These are phyloP conservation scores for Archegozetes longisetosus DNA, from an alignment of 1,140 invertebrate species.

Conservation along the genomic window DNA sequence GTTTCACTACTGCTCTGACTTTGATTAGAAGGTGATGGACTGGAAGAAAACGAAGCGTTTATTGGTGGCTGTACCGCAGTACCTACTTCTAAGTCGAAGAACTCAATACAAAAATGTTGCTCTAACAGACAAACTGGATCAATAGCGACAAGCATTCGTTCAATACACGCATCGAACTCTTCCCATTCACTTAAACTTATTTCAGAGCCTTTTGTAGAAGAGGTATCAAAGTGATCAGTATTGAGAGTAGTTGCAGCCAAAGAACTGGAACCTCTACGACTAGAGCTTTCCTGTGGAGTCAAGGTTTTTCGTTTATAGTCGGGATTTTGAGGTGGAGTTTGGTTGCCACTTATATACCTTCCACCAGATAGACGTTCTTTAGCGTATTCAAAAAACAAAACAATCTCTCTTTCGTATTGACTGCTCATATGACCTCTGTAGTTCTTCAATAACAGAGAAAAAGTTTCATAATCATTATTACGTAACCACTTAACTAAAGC, in stretches of 20 bases:
- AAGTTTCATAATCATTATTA: constrained; percentile 63
- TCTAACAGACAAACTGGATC: constrained; percentile 84
- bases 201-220: constrained; percentile 11
- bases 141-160: constrained; percentile 65
- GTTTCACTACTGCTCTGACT: constrained; percentile 14
- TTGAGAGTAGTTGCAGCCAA: background rate
- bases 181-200: constrained; percentile 18
- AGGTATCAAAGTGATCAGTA: constrained; percentile 5
- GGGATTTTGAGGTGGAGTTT: constrained; percentile 1
- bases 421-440: constrained; percentile 61
- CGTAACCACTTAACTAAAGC: constrained; percentile 81
- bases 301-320: constrained; percentile 11
- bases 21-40: constrained; percentile 13
- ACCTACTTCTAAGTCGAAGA: constrained; percentile 66
- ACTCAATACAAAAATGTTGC: constrained; percentile 85
- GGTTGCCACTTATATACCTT: background rate
- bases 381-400: constrained; percentile 58
- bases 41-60: constrained; percentile 10
- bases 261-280: constrained; percentile 6
- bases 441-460: constrained; percentile 56
- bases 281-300: constrained; percentile 1
- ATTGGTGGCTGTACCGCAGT: constrained; percentile 11
- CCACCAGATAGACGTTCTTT: constrained; percentile 29
- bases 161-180: constrained; percentile 31
- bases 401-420: constrained; percentile 66